These are phyloP conservation scores for Camponotus vicinus DNA, from an alignment of 1,140 invertebrate species.

Conservation along the genomic window DNA sequence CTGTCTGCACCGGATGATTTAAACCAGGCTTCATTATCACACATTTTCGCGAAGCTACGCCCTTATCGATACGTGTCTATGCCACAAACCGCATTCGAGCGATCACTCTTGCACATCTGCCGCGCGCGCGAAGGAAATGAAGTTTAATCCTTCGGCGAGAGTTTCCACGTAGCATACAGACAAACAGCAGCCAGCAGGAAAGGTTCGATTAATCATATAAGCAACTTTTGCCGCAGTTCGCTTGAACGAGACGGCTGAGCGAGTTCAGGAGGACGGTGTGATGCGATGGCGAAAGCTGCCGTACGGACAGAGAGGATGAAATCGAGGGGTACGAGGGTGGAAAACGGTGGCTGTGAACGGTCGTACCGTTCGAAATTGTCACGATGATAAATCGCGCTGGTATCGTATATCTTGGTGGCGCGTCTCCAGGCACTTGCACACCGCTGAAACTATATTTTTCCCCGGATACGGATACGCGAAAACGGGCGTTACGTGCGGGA, in stretches of 20 bases:
- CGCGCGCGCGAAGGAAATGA: slow-evolving; percentile 18
- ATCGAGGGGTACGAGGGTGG: neutral
- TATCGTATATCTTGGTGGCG: slow-evolving; percentile 66
- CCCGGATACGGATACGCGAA: slow-evolving; percentile 51
- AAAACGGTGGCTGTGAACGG: slow-evolving; percentile 40
- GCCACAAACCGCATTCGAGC: slow-evolving; percentile 16
- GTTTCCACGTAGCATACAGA: slow-evolving; percentile 20
- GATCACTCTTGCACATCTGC: slow-evolving; percentile 35
- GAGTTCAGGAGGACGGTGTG: slow-evolving; percentile 9
- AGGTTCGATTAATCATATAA: slow-evolving; percentile 76
- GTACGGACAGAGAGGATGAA: neutral
- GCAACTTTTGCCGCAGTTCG: slow-evolving; percentile 69
- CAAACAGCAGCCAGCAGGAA: slow-evolving; percentile 34
- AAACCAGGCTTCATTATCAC: slow-evolving; percentile 46
- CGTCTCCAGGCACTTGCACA: slow-evolving; percentile 66
- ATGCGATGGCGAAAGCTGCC: slow-evolving; percentile 29
- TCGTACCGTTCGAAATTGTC: slow-evolving; percentile 70
- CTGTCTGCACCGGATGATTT: slow-evolving; percentile 48
- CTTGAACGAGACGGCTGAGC: slow-evolving; percentile 51
- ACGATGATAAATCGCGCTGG: slow-evolving; percentile 73
- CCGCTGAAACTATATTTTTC: slow-evolving; percentile 60
- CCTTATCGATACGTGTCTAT: slow-evolving; percentile 24
- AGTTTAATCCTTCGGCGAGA: slow-evolving; percentile 64
- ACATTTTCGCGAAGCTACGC: neutral
- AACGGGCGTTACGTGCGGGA: slow-evolving; percentile 38